Evolutionary conservation across 1,140 invertebrate species (phyloP), one percentile per base, ranked within the genome.

Genomic region (Wasmannia auropunctata): DNA sequence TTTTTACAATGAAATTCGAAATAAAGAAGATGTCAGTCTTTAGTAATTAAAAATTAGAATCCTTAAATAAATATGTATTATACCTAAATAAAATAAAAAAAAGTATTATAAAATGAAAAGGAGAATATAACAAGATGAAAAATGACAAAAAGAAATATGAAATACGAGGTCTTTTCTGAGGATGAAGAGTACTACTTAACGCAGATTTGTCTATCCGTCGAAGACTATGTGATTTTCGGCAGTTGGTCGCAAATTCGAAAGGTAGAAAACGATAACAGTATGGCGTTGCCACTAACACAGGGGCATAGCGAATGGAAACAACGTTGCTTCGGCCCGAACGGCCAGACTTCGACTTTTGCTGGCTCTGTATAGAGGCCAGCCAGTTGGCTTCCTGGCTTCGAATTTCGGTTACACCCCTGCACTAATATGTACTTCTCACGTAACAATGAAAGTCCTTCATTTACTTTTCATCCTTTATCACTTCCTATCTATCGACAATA

Each of bases 231-330:
- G 70, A 85, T 87, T 85, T 51, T 87, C 81, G 83, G 89, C 89
- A 90, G 89, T 90, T 90, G 88, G 88, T 90, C 89, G 88, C 69
- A 76, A 63, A 31, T 51, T 84, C 25, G 49, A 54, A 60, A 81
- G 75, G 89, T 90, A 90, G 86, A 89, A 89, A 90, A 90, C 65
- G 51, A 83, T 84, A 75, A 85, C 49, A 81, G 69, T 81, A 56
- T 74, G 54, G 51, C 37, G 65, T 58, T 58, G 65, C 28, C 51
- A 34, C 25, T 74, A 74, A 83, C 25, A 54, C 25, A 46, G 37
- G 51, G n/a, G 25, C 79, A 54, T 46, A 58, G 51, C 25, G 65
- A 81, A 34, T 37, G 49, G 49, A 81, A 70, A 34, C 49, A 31
- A 70, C n/a, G 19, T 19, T 80, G 63, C 43, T n/a, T 49, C n/a